Conservation (phyloP, 2,888 invertebrate species). For the Strigamia crassipes region DNA sequence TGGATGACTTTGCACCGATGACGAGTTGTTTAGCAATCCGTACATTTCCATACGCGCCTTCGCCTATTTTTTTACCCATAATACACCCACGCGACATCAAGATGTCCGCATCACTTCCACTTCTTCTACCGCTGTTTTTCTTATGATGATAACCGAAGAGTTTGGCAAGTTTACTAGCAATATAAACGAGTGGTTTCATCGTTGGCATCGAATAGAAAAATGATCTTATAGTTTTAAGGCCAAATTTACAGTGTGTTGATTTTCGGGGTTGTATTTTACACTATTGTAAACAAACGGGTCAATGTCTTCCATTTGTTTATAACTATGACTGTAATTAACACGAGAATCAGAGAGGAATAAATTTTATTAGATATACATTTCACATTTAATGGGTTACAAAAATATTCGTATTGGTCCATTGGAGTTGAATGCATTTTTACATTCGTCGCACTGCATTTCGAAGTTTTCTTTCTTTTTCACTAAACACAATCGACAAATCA, state of each 20-base stretch:
- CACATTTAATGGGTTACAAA: neutral
- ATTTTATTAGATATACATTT: neutral
- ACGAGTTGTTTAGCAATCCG: slow-evolving; percentile 3
- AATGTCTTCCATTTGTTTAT: slow-evolving; percentile 5
- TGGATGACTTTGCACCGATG: neutral
- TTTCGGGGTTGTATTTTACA: slow-evolving; percentile 33
- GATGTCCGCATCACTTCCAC: neutral
- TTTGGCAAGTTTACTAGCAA: neutral
- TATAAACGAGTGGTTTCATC: neutral
- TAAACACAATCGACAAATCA: slow-evolving; percentile 33
- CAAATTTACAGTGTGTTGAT: neutral
- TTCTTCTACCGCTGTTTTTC: neutral
- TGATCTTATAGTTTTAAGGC: slow-evolving; percentile 1
- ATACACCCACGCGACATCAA: slow-evolving; percentile 1
- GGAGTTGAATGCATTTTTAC: neutral
- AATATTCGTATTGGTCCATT: slow-evolving; percentile 30
- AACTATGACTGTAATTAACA: neutral
- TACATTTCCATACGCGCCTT: slow-evolving; percentile 32
- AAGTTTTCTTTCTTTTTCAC: neutral
- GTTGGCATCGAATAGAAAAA: neutral
- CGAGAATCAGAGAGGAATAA: slow-evolving; percentile 24
- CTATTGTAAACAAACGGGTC: neutral
- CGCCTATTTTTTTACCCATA: slow-evolving; percentile 29
- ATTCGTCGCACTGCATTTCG: neutral
- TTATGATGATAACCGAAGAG: neutral